phyloP scores from a whole-genome alignment of 2,113 vertebrate genomes.

The Telmatochromis sp. region DNA sequence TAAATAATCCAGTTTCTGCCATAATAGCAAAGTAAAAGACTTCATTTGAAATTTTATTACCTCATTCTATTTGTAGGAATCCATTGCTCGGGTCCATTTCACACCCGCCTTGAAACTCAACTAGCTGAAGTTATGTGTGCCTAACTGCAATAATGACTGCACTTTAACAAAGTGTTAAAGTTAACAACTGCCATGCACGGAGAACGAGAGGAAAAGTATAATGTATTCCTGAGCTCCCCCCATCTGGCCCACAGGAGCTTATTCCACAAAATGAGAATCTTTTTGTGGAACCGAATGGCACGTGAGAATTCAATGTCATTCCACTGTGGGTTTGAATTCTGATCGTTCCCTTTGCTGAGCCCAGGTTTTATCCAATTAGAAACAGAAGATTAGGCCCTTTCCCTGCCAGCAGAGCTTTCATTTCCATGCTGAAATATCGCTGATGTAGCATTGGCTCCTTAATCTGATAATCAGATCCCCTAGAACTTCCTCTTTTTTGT shows the following conservation, averaged over 20 bases:
- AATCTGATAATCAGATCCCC: conserved; percentile 50
- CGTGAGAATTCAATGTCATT: neutral
- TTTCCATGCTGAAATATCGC: conserved; percentile 43
- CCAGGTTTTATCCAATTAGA: conserved; percentile 41
- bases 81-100: neutral
- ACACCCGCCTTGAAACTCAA: neutral
- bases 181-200: neutral
- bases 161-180: neutral
- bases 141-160: neutral
- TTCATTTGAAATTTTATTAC: neutral
- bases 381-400: conserved; percentile 20
- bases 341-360: neutral
- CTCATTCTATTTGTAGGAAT: neutral
- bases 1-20: neutral
- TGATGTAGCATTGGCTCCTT: conserved; percentile 27
- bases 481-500: neutral
- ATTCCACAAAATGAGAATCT: neutral
- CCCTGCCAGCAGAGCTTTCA: conserved; percentile 27
- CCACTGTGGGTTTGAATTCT: neutral
- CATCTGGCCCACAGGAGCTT: neutral
- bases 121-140: neutral
- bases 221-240: neutral
- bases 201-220: neutral
- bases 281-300: neutral
- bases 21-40: neutral